Evolutionary conservation across 2,113 vertebrate species (phyloP).

Genomic region (Charina bottae): DNA sequence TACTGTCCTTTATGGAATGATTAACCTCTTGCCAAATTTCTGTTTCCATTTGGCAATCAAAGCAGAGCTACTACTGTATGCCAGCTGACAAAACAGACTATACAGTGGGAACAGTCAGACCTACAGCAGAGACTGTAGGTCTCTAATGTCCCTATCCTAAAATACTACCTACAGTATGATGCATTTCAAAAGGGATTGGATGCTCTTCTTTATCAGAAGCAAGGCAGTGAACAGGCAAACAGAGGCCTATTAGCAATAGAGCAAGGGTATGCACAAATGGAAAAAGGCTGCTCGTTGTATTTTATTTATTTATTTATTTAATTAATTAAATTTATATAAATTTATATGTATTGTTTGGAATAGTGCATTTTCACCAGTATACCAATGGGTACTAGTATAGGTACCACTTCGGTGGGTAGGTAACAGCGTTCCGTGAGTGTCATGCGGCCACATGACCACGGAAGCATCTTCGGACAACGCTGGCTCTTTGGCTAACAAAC

Average conservation of each 20-base stretch:
- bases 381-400: neutral
- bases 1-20: neutral
- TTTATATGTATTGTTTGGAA: neutral
- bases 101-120: neutral
- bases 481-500: too few relatives aligned
- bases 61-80: neutral
- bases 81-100: neutral
- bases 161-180: neutral
- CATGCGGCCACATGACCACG: too few relatives aligned
- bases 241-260: neutral
- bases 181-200: neutral
- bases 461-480: too few relatives aligned
- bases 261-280: neutral
- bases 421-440: too few relatives aligned
- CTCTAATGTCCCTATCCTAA: neutral
- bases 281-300: neutral
- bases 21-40: neutral
- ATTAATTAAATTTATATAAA: too few relatives aligned
- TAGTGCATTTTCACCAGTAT: neutral
- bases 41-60: neutral
- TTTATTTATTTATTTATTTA: too few relatives aligned
- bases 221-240: neutral
- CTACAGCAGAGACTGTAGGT: neutral
- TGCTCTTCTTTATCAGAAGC: neutral
- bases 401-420: too few relatives aligned